A percentile compares a stretch with the other conserved stretches of the same genome.
Conservation (phyloP, 1,140 invertebrate species). For the Glossosoma conforme region DNA sequence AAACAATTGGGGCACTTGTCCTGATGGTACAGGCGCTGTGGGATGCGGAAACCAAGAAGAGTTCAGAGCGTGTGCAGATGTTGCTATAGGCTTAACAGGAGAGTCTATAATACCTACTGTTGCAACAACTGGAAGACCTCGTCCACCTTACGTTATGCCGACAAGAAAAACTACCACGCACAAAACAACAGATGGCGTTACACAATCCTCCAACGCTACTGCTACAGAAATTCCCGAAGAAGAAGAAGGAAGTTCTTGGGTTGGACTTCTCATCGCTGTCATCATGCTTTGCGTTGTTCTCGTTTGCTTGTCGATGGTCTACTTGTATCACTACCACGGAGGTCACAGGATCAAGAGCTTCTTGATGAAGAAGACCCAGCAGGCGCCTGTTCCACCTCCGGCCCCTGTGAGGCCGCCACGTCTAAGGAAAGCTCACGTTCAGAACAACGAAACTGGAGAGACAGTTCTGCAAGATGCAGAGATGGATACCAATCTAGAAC, state of each 20-base stretch:
- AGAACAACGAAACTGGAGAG: conserved; percentile 22
- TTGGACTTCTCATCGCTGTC: conserved; percentile 39
- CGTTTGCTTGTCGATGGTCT: conserved; percentile 38
- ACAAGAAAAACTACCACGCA: conserved; percentile 37
- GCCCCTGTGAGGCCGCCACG: conserved; percentile 35
- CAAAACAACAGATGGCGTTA: not conserved
- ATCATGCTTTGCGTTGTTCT: conserved; percentile 40
- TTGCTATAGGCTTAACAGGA: conserved; percentile 51
- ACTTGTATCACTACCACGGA: conserved; percentile 48
- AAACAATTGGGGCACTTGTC: conserved; percentile 74
- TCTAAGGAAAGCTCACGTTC: conserved; percentile 39
- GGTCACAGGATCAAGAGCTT: conserved; percentile 46
- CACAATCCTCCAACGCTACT: not conserved
- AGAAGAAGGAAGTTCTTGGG: conserved; percentile 35
- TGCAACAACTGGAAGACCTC: conserved; percentile 37
- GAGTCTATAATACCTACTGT: conserved; percentile 33
- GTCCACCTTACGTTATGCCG: conserved; percentile 39
- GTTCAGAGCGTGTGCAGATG: conserved; percentile 80
- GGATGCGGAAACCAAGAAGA: conserved; percentile 85
- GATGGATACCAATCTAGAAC: conserved; percentile 21
- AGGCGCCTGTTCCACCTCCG: conserved; percentile 33
- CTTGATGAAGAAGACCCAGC: conserved; percentile 31
- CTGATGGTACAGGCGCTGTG: conserved; percentile 64
- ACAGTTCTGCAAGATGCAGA: conserved; percentile 1
- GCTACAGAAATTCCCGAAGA: conserved; percentile 2